A percentile compares a stretch with the other conserved stretches of the same genome.
Evolutionary conservation across 92 coral and sea anemone genomes (phyloP).

Genomic region (Epizoanthus stellaris): DNA sequence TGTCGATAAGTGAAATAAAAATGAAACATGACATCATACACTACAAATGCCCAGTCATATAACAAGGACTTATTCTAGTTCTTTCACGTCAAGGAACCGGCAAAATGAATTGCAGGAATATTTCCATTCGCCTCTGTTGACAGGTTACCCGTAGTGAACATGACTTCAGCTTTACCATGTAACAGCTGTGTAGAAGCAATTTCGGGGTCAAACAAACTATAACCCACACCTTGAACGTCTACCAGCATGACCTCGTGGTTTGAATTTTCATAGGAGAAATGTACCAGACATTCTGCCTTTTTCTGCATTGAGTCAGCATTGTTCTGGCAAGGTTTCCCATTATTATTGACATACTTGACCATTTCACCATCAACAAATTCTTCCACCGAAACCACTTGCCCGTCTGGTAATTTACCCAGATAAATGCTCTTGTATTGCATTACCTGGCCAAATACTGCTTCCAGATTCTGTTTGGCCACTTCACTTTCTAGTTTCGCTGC

Average conservation of each 20-base stretch:
- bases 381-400: slow-evolving; percentile 56
- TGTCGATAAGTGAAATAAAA: too few species aligned
- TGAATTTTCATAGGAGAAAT: slow-evolving; percentile 17
- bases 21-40: too few species aligned
- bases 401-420: slow-evolving; percentile 50
- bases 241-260: slow-evolving; percentile 10
- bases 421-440: slow-evolving; percentile 47
- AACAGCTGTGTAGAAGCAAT: not conserved
- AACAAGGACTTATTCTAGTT: too few species aligned
- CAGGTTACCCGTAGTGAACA: too few species aligned
- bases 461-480: slow-evolving; percentile 20
- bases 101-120: too few species aligned
- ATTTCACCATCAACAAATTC: slow-evolving; percentile 56
- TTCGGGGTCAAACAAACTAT: slow-evolving; percentile 25
- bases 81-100: too few species aligned
- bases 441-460: slow-evolving; percentile 51
- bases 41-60: too few species aligned
- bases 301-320: not conserved
- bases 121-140: too few species aligned
- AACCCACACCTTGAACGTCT: slow-evolving; percentile 16
- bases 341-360: slow-evolving; percentile 57
- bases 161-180: too few species aligned
- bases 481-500: slow-evolving; percentile 42
- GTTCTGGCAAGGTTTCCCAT: too few species aligned
- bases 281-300: slow-evolving; percentile 9